Evolutionary conservation across 2,797 vertebrate genomes (phyloP).

Genomic region (Pantherophis vulpinus): DNA sequence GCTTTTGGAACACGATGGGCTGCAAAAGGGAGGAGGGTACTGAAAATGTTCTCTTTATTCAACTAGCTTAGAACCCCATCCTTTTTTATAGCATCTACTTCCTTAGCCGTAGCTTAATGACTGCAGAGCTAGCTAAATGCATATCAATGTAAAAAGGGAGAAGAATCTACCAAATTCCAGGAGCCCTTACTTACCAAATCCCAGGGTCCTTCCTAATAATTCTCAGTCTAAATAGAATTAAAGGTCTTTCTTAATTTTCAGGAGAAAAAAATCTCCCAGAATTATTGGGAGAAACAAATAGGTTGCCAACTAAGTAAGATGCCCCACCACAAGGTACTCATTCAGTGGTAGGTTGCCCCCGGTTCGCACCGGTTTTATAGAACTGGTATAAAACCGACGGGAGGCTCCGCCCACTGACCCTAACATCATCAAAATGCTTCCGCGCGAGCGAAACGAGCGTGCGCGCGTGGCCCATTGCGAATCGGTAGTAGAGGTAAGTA

Average conservation of each 20-base stretch:
- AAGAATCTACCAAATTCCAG: not conserved
- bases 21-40: not conserved
- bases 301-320: slow-evolving; percentile 54
- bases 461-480: no score
- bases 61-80: not conserved
- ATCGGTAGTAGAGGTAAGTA: no score
- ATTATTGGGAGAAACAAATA: slow-evolving; percentile 51
- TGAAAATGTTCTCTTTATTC: not conserved
- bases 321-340: slow-evolving; percentile 58
- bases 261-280: slow-evolving; percentile 48
- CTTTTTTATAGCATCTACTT: not conserved
- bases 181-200: no score
- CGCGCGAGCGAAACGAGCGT: no score
- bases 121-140: no score
- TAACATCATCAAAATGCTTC: no score
- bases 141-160: not conserved
- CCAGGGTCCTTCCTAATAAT: slow-evolving; percentile 1
- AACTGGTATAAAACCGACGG: no score
- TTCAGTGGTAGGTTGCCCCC: slow-evolving; percentile 9
- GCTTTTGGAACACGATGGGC: not conserved
- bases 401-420: no score
- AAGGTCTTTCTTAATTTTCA: slow-evolving; percentile 61
- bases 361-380: no score
- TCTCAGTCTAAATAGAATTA: slow-evolving; percentile 40
- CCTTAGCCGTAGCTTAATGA: not conserved